phyloP scores from a whole-genome alignment of 2,888 invertebrate species.

The Junonia oenone region DNA sequence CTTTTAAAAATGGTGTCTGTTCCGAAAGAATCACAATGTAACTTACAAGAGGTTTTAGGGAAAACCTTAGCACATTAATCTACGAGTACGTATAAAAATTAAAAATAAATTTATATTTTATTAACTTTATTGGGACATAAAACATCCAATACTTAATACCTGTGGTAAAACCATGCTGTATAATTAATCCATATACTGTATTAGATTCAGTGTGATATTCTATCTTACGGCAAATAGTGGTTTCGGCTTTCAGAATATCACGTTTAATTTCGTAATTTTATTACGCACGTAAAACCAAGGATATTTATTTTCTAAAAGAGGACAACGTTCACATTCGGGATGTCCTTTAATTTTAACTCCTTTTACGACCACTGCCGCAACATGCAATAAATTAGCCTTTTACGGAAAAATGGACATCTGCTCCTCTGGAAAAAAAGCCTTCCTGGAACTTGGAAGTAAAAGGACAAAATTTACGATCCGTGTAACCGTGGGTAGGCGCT shows the following conservation, averaged over 20 bases:
- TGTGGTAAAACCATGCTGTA: background rate
- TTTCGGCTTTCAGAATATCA: no score
- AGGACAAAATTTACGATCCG: slow-evolving; percentile 76
- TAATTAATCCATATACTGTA: no score
- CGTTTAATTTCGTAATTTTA: background rate
- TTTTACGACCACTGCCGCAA: slow-evolving; percentile 62
- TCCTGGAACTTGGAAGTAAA: slow-evolving; percentile 59
- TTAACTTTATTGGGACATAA: no score
- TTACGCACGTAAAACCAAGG: background rate
- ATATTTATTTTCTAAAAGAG: slow-evolving; percentile 42
- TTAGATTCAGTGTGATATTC: no score
- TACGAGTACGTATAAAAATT: no score
- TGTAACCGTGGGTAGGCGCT: slow-evolving; percentile 71
- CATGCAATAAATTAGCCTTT: slow-evolving; percentile 72
- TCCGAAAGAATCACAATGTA: no score
- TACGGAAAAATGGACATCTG: slow-evolving; percentile 73
- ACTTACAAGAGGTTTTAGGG: no score
- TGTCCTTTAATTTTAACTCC: slow-evolving; percentile 61
- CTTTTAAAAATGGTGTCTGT: no score
- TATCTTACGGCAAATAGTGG: no score
- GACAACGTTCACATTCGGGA: slow-evolving; percentile 54
- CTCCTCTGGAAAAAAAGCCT: slow-evolving; percentile 64
- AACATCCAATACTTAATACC: background rate
- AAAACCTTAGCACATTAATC: no score
- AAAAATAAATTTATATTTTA: no score